Evolutionary conservation across 2,113 vertebrate genomes (phyloP).

Genomic region (Psettodes erumei): DNA sequence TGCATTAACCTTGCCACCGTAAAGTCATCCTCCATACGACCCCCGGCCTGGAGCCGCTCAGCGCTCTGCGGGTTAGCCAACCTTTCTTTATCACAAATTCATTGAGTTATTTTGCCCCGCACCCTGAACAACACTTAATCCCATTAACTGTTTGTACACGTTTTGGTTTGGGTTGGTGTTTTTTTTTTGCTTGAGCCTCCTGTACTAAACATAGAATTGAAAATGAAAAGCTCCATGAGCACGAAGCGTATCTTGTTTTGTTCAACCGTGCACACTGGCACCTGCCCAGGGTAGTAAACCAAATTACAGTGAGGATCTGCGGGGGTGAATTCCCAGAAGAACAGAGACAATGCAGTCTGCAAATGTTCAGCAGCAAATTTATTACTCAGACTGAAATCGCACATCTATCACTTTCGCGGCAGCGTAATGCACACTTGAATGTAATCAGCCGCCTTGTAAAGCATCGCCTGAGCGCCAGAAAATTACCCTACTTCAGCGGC

Average conservation of each 20-base stretch:
- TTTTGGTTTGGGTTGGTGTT: too few relatives aligned
- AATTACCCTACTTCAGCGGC: constrained; percentile 59
- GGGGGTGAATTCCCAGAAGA: constrained; percentile 13
- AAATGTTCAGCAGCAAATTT: constrained; percentile 15
- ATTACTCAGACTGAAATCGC: constrained; percentile 52
- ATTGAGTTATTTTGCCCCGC: background rate
- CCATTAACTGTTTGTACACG: background rate
- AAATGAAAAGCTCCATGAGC: constrained; percentile 3
- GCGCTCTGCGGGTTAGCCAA: too few relatives aligned
- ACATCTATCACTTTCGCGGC: constrained; percentile 45
- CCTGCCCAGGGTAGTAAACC: constrained; percentile 4
- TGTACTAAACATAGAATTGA: background rate
- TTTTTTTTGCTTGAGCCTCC: background rate
- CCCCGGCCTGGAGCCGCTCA: background rate
- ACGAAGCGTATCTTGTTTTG: constrained; percentile 8
- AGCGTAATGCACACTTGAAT: constrained; percentile 50
- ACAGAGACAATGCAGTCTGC: constrained; percentile 1
- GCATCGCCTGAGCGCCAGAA: constrained; percentile 37
- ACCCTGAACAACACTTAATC: background rate
- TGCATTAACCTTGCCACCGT: background rate
- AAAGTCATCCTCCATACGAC: background rate
- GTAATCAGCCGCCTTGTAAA: constrained; percentile 62
- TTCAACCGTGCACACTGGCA: constrained; percentile 2
- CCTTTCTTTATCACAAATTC: background rate
- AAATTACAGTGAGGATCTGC: constrained; percentile 19